Evolutionary conservation across 2,113 vertebrate species (phyloP).

Genomic region (Eretmochelys imbricata): DNA sequence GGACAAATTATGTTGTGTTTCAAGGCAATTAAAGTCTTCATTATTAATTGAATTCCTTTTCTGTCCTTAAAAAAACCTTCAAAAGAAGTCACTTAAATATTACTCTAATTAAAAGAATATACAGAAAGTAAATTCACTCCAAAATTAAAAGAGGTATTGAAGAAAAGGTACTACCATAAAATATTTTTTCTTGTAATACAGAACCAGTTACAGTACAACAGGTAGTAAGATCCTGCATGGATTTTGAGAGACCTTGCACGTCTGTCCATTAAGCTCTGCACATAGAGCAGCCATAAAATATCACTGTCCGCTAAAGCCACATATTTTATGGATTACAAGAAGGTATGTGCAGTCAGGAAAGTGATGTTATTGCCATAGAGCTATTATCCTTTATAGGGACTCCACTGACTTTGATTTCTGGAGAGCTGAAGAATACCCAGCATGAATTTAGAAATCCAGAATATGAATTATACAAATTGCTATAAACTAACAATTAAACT

Average conservation of each 20-base stretch:
- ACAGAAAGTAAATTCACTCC: neutral
- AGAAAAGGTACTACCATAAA: neutral
- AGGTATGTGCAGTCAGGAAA: neutral
- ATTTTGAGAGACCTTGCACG: neutral
- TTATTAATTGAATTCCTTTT: rapidly evolving
- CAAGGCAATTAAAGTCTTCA: neutral
- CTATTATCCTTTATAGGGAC: neutral
- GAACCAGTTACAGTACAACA: neutral
- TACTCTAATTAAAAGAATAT: neutral
- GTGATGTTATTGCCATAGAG: neutral
- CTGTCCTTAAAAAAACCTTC: neutral
- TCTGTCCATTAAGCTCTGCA: neutral
- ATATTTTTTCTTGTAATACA: neutral
- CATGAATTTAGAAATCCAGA: neutral
- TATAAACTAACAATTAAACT: neutral
- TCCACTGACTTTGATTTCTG: neutral
- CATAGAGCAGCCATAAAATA: neutral
- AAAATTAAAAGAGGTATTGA: neutral
- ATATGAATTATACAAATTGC: neutral
- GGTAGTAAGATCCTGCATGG: neutral
- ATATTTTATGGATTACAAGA: neutral
- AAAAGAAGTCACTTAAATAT: neutral
- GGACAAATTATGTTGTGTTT: too few species aligned
- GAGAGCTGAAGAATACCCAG: neutral
- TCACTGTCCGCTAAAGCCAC: neutral